Conservation (phyloP, 2,797 vertebrate species). For the Ctenopoma kingsleyae region DNA sequence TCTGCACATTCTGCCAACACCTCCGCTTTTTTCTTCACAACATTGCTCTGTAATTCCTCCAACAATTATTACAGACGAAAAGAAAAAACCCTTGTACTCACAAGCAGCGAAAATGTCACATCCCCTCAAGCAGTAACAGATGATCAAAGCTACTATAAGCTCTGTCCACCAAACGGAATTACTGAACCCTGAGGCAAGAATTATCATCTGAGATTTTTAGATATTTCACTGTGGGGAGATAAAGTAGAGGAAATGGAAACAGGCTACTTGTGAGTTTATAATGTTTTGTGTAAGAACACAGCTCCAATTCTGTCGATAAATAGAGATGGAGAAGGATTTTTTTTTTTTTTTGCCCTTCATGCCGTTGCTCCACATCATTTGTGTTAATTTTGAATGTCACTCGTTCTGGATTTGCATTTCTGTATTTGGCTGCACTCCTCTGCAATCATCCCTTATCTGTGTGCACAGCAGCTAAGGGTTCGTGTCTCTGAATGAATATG, state of each 20-base stretch:
- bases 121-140: conserved; percentile 29
- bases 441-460: conserved; percentile 67
- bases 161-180: conserved; percentile 26
- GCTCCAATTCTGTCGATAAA: not conserved
- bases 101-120: conserved; percentile 56
- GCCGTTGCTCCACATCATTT: not conserved
- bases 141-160: conserved; percentile 52
- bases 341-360: conserved; percentile 17
- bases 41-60: conserved; percentile 29
- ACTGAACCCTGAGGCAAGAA: conserved; percentile 33
- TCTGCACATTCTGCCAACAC: not conserved
- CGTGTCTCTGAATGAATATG: conserved; percentile 59
- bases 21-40: conserved; percentile 22
- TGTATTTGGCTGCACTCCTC: conserved; percentile 56
- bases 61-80: conserved; percentile 46
- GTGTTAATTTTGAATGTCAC: conserved; percentile 48
- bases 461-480: conserved; percentile 63
- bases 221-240: conserved; percentile 14
- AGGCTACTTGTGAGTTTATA: conserved; percentile 1
- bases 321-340: not conserved
- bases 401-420: conserved; percentile 51
- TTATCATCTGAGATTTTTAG: conserved; percentile 12
- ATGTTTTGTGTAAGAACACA: conserved; percentile 6
- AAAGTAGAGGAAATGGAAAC: conserved; percentile 7
- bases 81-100: conserved; percentile 4